Conservation (phyloP, 2,797 vertebrate species). For the Pristis pectinata region DNA sequence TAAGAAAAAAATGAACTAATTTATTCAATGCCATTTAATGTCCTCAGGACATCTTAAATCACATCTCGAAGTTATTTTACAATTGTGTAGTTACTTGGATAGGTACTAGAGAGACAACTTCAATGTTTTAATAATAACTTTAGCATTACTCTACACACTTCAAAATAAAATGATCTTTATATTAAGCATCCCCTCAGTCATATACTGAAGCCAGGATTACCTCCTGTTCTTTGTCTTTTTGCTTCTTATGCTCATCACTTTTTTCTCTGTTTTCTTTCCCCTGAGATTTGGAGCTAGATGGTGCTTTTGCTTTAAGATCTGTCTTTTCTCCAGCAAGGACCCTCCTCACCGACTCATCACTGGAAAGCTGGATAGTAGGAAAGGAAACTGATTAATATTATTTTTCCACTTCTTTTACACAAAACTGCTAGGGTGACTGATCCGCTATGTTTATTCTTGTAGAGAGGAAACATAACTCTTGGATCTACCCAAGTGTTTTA, state of each 20-base stretch:
- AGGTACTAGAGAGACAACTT: background rate
- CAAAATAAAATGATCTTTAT: background rate
- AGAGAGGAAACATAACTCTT: background rate
- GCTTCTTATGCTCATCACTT: slow-evolving; percentile 52
- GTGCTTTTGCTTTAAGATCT: slow-evolving; percentile 63
- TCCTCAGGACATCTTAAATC: background rate
- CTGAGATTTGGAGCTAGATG: slow-evolving; percentile 61
- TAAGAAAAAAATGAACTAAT: background rate
- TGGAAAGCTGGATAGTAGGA: slow-evolving; percentile 65
- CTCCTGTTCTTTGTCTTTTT: slow-evolving; percentile 57
- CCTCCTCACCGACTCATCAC: slow-evolving; percentile 82
- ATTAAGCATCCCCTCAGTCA: background rate
- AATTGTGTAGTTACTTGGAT: background rate
- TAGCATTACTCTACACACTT: background rate
- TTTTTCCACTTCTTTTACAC: background rate
- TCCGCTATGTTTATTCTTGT: background rate
- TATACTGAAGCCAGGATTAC: slow-evolving; percentile 48
- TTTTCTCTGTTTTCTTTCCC: slow-evolving; percentile 67
- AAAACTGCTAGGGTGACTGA: background rate
- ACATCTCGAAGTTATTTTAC: background rate
- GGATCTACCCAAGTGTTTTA: no score
- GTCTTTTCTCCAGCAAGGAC: slow-evolving; percentile 78
- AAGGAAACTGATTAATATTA: background rate
- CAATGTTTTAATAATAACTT: no score
- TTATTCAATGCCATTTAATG: background rate